These are phyloP conservation scores for Turnix velox DNA, from an alignment of 2,113 vertebrate species.

Conservation along the genomic window DNA sequence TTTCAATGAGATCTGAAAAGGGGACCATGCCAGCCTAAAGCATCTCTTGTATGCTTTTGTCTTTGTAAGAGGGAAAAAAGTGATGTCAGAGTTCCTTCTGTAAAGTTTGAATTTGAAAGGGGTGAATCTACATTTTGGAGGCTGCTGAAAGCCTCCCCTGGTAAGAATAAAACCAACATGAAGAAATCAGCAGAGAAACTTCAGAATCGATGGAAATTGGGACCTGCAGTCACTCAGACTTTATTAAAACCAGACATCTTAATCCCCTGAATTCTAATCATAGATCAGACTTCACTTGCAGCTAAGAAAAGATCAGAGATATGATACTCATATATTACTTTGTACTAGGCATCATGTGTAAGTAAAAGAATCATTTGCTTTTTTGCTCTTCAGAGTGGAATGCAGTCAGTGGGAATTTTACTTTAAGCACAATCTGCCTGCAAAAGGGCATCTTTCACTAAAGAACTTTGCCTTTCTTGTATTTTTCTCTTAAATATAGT, in stretches of 20 bases:
- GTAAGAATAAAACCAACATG: not conserved
- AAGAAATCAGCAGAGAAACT: not conserved
- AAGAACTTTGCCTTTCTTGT: not conserved
- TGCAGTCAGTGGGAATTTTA: not conserved
- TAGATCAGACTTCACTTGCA: not conserved
- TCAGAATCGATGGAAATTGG: not conserved
- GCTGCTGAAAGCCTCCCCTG: not conserved
- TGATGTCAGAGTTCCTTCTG: not conserved
- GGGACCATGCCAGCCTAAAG: not conserved
- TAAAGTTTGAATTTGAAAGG: not conserved
- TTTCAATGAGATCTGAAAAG: not conserved
- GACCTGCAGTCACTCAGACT: not conserved
- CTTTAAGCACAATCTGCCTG: not conserved
- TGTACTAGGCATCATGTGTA: not conserved
- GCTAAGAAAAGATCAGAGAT: not conserved
- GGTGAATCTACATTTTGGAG: not conserved
- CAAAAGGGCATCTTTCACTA: not conserved
- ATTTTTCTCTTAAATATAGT: not conserved
- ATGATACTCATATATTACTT: not conserved
- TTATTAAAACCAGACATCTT: not conserved
- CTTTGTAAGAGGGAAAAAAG: not conserved
- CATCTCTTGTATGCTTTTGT: not conserved
- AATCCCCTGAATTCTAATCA: not conserved
- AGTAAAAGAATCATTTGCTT: not conserved
- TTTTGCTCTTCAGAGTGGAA: not conserved